Base-by-base conservation (phyloP, 2,113 vertebrate species). In the Heloderma charlesbogerti region DNA sequence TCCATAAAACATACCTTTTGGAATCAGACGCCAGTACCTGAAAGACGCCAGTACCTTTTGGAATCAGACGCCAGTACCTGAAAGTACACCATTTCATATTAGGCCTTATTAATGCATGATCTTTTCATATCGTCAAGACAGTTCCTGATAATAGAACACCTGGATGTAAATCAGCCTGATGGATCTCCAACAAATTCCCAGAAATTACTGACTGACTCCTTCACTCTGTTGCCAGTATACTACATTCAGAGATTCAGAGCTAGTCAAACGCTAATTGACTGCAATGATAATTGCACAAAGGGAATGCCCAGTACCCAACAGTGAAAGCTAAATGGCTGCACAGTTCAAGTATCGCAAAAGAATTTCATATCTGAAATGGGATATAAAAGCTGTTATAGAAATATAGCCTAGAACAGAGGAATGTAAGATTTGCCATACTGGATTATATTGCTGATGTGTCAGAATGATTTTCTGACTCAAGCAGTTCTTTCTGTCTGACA, bases 371-470 rank as follows among this genome's bases (percentile, higher is more conserved):
- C 80, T 69, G 45, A 78, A 89, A 89, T 89, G 80, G 88, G 69
- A 84, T 88, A 69, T 90, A 69, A 78, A 66, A 84, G 90, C 86
- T 91, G 74, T 60, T 79, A 71, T 69, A 88, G 37, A 85, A 86
- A 79, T 85, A 88, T 84, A 45, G 69, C 81, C 60, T 88, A 78
- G n/a, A 71, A 40, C 40, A 79, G 37, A 78, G 74, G 13, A 79
- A 88, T 66, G 54, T 43, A 84, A 54, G 80, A 69, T 84, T 88
- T 88, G 80, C 60, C 86, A 88, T 25, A 48, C 60, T 57, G 48
- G 74, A 80, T 89, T 88, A 89, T 72, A 89, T 29, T 60, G 77
- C 51, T 74, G 8, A 51, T 86, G 40, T 63, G 74, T 63, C 82
- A 86, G 75, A 89, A 89, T 51, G 37, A 85, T 74, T 81, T 89